Base-by-base conservation (phyloP, 2,113 vertebrate species). In the Hipposideros armiger region DNA sequence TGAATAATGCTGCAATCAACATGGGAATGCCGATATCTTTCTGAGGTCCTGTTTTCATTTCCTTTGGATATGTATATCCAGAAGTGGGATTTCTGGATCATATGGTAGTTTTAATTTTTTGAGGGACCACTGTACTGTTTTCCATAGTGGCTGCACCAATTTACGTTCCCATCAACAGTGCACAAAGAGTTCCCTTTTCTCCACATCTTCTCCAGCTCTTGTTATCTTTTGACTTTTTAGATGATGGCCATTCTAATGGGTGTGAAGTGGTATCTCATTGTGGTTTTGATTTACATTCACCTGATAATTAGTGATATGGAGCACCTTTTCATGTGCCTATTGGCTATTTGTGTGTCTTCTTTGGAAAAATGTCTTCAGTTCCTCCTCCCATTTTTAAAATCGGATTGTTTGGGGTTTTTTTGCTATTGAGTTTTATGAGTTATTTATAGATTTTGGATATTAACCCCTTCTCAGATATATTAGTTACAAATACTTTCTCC, bases 381-480 rank as follows among this genome's bases (percentile, higher is more conserved):
- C n/a, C 52, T 40, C 52, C 58, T 52, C 52, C 13, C 20, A 56
- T 58, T 54, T 80, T 80, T 40, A 14, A 40, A 56, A 32, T 90
- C 1, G 3, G 11, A 36, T 85, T 52, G 4, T 69, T 64, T 36
- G 26, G 15, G 16, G 9, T 56, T 17, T 73, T 80, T 80, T 69
- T 69, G n/a, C 74, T 69, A 26, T 69, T 54, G 66, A 67, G 20
- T 64, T 77, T 26, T 78, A 32, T 78, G 60, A 90, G 28, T 90
- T 90, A 36, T 77, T 81, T 69, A 56, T 80, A 42, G 56, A 67
- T 90, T 90, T 80, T n/a, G 36, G 14, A 26, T 90, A 90, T 81
- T 69, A 54, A 67, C 58, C 16, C 6, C 15, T 87, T 62, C 50
- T n/a, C 14, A 76, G 58, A 19, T 64, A 88, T 50, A 73, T 32